Base-by-base conservation (phyloP, 2,888 invertebrate genomes). In the Deilephila elpenor region DNA sequence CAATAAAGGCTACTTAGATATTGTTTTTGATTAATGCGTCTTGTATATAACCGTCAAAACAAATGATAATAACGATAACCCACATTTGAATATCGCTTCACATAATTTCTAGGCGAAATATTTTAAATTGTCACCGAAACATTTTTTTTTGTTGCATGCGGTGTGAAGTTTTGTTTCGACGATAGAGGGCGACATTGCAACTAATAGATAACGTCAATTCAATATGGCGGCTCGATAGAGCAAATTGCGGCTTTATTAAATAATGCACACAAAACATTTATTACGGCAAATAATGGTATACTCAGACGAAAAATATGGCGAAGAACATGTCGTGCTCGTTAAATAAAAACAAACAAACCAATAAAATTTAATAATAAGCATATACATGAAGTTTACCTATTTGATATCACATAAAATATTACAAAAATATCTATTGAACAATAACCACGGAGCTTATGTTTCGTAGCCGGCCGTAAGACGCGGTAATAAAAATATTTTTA, bases 191-290 rank as follows among this genome's bases (percentile, higher is more conserved):
- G 84, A 75, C 80, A 84, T 78, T 79, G 73, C 64, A 60, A 71
- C 75, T 70, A 59, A 78, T 79, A 81, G 78, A 79, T 77, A 73
- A 75, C 73, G 70, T 76, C 84, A 87, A 87, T 86, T 77, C 89
- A 93, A 93, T 82, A 93, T 93, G 93, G 93, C 92, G 77, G 88
- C 84, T 77, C n/a, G 25, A 59, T 44, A 67, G 44, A 59, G 19
- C 44, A 44, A 8, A 71, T 73, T 59, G 51, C 72, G 62, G 25
- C 56, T 0, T 67, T 67, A 25, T 64, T 34, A 53, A 61, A 62
- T 61, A 72, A 25, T 59, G 25, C 25, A 59, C 59, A 17, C 25
- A 5, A 44, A 20, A 67, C 67, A 67, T 34, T 29, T 5, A 64
- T 20, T 14, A 37, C 29, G 6, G 6, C 37, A 53, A 51, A 61